A percentile compares a stretch with the other conserved stretches of the same genome.
Conservation (phyloP, 2,113 vertebrate species). For the Patagioenas fasciata region DNA sequence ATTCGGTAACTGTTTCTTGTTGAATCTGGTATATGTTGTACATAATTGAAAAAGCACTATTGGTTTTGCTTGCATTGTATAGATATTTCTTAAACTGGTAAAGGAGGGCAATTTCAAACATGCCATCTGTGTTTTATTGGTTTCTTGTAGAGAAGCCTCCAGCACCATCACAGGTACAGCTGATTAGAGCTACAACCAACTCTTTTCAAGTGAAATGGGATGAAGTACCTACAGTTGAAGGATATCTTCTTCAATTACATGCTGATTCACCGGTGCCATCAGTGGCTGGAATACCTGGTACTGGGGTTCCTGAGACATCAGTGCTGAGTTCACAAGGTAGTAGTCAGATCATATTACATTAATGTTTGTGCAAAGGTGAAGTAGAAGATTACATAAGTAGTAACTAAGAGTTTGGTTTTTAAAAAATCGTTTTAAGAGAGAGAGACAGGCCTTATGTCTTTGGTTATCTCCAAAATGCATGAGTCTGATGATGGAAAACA, state of each 20-base stretch:
- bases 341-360: neutral
- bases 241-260: slow-evolving; percentile 91
- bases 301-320: slow-evolving; percentile 58
- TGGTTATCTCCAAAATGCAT: neutral
- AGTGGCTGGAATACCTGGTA: neutral
- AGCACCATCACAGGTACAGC: slow-evolving; percentile 85
- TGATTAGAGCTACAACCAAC: slow-evolving; percentile 92
- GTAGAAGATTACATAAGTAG: neutral
- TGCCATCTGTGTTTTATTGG: neutral
- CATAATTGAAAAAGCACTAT: neutral
- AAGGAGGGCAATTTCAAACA: neutral
- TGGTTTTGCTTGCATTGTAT: neutral
- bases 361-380: neutral
- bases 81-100: neutral
- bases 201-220: slow-evolving; percentile 96
- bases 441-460: neutral
- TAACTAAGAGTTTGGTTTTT: neutral
- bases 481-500: neutral
- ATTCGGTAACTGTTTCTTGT: neutral
- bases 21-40: neutral
- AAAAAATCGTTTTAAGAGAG: neutral
- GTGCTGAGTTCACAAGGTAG: slow-evolving; percentile 72
- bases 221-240: slow-evolving; percentile 90
- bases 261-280: slow-evolving; percentile 70
- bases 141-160: slow-evolving; percentile 84